Base-by-base conservation (phyloP, 2,113 vertebrate species). In the Macaca nemestrina region DNA sequence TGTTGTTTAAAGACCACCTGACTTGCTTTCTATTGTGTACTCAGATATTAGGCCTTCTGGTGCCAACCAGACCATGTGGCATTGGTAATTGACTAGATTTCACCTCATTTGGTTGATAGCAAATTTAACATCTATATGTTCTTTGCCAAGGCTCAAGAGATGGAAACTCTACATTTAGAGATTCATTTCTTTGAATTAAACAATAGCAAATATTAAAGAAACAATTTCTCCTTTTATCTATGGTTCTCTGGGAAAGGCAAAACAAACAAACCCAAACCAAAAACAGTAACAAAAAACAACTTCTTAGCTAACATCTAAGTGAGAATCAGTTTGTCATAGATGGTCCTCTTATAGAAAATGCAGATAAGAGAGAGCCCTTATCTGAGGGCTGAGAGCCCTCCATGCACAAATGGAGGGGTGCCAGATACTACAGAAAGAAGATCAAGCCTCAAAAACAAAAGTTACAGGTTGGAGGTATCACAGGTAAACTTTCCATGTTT, bases 51-150 rank as follows among this genome's bases (percentile, higher is more conserved):
- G 7, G 55, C 7, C 25, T 78, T 82, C 48, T 85, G 55, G 16
- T 82, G 43, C 52, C 38, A 92, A 61, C 52, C 27, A 32, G 64
- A 78, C 59, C 14, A 8, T 20, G 45, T 43, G 27, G 12, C 20
- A 73, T 27, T 75, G 38, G 76, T 88, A 92, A 95, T 72, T 90
- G n/a, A 10, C 55, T 88, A 59, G 35, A 88, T 90, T 92, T 96
- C 10, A 85, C 27, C 86, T 81, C 5, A 48, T 73, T 96, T 85
- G 55, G 30, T 73, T 85, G 40, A 93, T 17, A 95, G 32, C 10
- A 92, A 87, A 81, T 95, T 78, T 85, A 64, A 27, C 64, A 17
- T 70, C 96, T 79, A 48, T 7, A 35, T 67, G 27, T 35, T 81
- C 10, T 61, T 14, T 85, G 75, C 25, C 89, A 61, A 6, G 3